phyloP scores from a whole-genome alignment of 2,113 vertebrate species.

The Pelobates fuscus region DNA sequence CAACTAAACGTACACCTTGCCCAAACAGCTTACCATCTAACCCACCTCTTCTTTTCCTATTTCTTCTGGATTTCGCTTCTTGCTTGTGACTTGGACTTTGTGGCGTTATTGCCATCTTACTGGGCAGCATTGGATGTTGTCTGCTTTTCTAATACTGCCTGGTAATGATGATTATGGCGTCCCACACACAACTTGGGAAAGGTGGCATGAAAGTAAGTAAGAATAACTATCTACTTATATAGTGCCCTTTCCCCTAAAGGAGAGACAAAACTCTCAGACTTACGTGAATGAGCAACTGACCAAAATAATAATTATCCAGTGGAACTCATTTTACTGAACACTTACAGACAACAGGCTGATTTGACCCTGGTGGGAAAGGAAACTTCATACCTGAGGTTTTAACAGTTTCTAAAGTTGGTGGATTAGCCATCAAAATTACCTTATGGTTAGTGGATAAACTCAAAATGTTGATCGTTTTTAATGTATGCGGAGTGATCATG shows the following conservation, averaged over 20 bases:
- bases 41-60: rapidly evolving
- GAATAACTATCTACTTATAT: too few relatives aligned
- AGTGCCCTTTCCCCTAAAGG: too few relatives aligned
- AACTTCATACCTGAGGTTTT: too few relatives aligned
- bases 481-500: too few relatives aligned
- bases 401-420: too few relatives aligned
- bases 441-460: not conserved
- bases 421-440: too few relatives aligned
- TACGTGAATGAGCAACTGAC: too few relatives aligned
- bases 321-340: too few relatives aligned
- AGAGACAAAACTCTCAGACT: too few relatives aligned
- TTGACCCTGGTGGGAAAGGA: too few relatives aligned
- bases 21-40: not conserved
- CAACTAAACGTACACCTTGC: not conserved
- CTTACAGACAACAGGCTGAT: too few relatives aligned
- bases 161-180: slow-evolving; percentile 98
- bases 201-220: slow-evolving; percentile 36
- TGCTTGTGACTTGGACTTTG: slow-evolving; percentile 50
- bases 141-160: slow-evolving; percentile 98
- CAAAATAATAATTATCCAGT: too few relatives aligned
- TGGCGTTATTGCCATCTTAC: slow-evolving; percentile 93
- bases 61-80: not conserved
- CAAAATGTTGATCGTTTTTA: not conserved
- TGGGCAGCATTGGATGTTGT: slow-evolving; percentile 98
- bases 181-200: slow-evolving; percentile 65